Base-by-base conservation (phyloP, 2,797 vertebrate genomes). In the Megalops cyprinoides region DNA sequence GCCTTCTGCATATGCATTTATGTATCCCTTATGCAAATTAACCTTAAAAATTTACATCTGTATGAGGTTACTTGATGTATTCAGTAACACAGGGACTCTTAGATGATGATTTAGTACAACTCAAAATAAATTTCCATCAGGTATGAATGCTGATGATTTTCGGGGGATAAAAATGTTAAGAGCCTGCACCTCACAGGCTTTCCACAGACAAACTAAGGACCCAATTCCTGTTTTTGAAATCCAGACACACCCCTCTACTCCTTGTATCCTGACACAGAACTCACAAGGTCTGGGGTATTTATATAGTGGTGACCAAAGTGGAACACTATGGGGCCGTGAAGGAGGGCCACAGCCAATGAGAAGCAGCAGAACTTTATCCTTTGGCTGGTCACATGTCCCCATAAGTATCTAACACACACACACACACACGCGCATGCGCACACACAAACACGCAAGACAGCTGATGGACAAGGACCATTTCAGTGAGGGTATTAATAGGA, bases 371-470 rank as follows among this genome's bases (percentile, higher is more conserved):
- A 55, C n/a, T n/a, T 56, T 25, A 28, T 49, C 3, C 55, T 51
- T 2, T 28, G 55, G 5, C 42, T 44, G 23, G 37, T 80, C 49
- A 37, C 74, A 73, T 62, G 80, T 58, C 78, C 39, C 48, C n/a
- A 48, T 60, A 73, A 67, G 53, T n/a, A n/a, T n/a, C n/a, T n/a
- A n/a, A n/a, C n/a, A n/a, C n/a, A 82, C 34, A 81, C 18, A 20
- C 65, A 56, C 1, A 62, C n/a, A 75, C 14, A 79, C 12, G 9
- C 37, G n/a, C n/a, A n/a, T n/a, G n/a, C n/a, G n/a, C 48, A 49
- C 49, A 49, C 8, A 48, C 7, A 1, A 1, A 15, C 48, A 49
- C n/a, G 28, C 6, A 55, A 53, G 31, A 8, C 73, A 49, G 48
- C 15, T 9, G 34, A 14, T 4, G 4, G n/a, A 49, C 73, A 48